Evolutionary conservation across 2,113 vertebrate genomes (phyloP).

Genomic region (Stegostoma tigrinum): DNA sequence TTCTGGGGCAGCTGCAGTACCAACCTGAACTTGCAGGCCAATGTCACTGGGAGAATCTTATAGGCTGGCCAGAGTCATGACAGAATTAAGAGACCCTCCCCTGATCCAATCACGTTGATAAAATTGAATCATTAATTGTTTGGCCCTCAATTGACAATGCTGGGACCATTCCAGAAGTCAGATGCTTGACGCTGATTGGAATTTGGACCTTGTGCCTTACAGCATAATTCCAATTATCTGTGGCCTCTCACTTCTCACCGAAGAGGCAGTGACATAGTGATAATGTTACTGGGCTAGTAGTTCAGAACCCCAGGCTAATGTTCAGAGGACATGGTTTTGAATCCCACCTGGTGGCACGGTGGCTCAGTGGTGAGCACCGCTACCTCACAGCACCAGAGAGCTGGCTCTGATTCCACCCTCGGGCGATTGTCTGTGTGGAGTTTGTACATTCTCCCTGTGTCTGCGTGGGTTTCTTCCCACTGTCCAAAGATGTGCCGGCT

Average conservation of each 20-base stretch:
- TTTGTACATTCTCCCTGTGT: too few species aligned
- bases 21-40: neutral
- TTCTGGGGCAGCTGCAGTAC: neutral
- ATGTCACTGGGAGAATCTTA: neutral
- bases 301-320: too few species aligned
- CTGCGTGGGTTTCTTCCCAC: too few species aligned
- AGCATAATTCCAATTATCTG: neutral
- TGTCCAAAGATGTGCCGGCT: neutral
- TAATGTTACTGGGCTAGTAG: too few species aligned
- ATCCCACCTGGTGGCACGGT: too few species aligned
- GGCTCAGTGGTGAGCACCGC: too few species aligned
- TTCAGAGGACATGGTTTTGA: too few species aligned
- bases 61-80: neutral
- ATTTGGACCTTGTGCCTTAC: neutral
- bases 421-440: too few species aligned
- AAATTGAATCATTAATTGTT: neutral
- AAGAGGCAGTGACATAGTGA: neutral
- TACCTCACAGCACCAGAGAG: too few species aligned
- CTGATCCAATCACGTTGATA: neutral
- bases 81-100: neutral
- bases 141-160: neutral
- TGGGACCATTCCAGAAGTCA: neutral
- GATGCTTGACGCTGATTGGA: neutral
- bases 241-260: neutral
- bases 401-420: too few species aligned